phyloP scores from a whole-genome alignment of 2,888 invertebrate genomes.

The Meliscaeva auricollis region DNA sequence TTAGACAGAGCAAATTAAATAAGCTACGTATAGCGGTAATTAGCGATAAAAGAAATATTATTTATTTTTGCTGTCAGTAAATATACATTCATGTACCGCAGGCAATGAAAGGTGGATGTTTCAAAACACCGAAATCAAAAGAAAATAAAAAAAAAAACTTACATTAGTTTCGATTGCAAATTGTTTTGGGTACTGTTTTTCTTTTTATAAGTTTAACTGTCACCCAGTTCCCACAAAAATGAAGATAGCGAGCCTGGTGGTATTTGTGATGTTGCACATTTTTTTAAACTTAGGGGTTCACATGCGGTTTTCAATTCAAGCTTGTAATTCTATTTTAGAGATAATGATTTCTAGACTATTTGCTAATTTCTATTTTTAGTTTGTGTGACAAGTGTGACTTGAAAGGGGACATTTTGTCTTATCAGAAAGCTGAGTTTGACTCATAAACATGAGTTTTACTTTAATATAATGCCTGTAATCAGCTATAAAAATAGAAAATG shows the following conservation, averaged over 20 bases:
- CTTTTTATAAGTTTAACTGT: background rate
- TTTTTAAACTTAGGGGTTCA: conserved; percentile 6
- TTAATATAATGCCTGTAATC: too few species aligned
- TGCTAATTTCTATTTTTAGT: background rate
- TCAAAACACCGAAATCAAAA: conserved; percentile 2
- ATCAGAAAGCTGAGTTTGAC: background rate
- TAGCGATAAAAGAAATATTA: conserved; percentile 50
- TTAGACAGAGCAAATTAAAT: conserved; percentile 7
- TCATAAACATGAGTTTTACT: too few species aligned
- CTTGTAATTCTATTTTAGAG: background rate
- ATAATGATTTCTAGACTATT: background rate
- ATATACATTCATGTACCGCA: background rate
- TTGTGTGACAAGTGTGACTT: background rate
- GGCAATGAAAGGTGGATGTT: conserved; percentile 7
- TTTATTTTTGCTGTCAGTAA: conserved; percentile 26
- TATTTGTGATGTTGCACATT: background rate
- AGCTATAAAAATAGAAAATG: too few species aligned
- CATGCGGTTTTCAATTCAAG: conserved; percentile 12
- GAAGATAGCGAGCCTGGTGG: conserved; percentile 19
- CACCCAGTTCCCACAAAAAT: background rate
- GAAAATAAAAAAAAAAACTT: background rate
- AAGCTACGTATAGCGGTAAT: conserved; percentile 45
- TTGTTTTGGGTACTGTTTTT: background rate
- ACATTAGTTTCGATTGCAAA: conserved; percentile 36
- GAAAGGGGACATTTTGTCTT: background rate